A percentile compares a stretch with the other conserved stretches of the same genome.
phyloP scores from a whole-genome alignment of 2,113 vertebrate species.

The Phalacrocorax carbo region DNA sequence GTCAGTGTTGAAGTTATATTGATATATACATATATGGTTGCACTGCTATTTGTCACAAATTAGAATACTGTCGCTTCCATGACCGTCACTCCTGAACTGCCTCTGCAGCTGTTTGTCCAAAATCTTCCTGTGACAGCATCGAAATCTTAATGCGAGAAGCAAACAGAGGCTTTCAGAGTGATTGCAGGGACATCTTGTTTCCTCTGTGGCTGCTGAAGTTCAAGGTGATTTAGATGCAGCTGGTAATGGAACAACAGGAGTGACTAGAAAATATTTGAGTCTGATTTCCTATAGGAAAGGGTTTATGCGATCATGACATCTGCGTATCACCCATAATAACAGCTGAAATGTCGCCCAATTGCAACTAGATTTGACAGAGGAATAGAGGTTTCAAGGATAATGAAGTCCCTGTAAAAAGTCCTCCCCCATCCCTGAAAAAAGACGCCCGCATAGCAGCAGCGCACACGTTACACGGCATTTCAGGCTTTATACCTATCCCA shows the following conservation, averaged over 20 bases:
- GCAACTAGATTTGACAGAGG: slow-evolving; percentile 13
- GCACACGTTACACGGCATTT: background rate
- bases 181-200: background rate
- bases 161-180: background rate
- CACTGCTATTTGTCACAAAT: background rate
- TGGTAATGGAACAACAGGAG: background rate
- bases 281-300: slow-evolving; percentile 22
- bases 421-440: background rate
- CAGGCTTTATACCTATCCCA: background rate
- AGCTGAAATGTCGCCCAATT: background rate
- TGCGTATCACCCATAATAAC: slow-evolving; percentile 5
- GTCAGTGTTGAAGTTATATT: background rate
- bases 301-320: background rate
- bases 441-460: background rate
- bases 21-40: background rate
- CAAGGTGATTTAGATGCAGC: slow-evolving; percentile 43
- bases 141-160: background rate
- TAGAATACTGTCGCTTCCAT: background rate
- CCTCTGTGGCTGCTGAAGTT: background rate
- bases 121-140: background rate
- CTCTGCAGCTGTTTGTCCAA: background rate
- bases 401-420: background rate
- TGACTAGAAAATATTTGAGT: background rate
- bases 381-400: slow-evolving; percentile 20
- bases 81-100: background rate